Percentiles rank a stretch among this genome's conserved stretches.
Conservation (phyloP, 2,797 vertebrate species). For the Galagoides demidoff region DNA sequence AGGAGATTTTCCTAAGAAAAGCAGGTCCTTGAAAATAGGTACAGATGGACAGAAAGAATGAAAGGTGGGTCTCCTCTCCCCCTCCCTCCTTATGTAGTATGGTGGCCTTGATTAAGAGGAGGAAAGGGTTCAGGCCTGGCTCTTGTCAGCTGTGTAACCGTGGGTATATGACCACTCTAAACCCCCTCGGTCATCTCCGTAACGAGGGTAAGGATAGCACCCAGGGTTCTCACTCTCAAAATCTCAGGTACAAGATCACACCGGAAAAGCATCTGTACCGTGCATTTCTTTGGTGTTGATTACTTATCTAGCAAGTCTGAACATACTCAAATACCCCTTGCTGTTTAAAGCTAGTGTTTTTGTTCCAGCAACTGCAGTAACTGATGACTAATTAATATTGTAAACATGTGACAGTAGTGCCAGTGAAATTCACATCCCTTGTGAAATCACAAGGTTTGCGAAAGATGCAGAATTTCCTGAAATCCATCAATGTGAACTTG, state of each 20-base stretch:
- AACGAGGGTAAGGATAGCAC: not conserved
- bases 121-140: not conserved
- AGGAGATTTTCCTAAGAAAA: not conserved
- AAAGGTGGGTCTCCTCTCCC: not conserved
- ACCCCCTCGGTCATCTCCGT: not conserved
- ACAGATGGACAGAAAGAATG: not conserved
- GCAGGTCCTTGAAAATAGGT: not conserved
- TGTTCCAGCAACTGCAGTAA: not conserved
- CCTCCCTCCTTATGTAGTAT: rapidly evolving
- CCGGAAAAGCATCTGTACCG: not conserved
- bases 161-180: not conserved
- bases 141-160: not conserved
- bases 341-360: not conserved
- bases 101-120: not conserved
- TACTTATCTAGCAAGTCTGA: not conserved
- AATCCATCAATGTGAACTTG: not conserved
- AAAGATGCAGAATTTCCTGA: not conserved
- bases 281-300: not conserved
- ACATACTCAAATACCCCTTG: not conserved
- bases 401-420: not conserved
- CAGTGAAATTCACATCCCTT: not conserved
- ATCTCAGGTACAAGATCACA: not conserved
- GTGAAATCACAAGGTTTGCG: not conserved
- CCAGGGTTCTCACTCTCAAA: not conserved
- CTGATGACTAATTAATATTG: not conserved